Base-by-base conservation (phyloP, 2,888 invertebrate genomes). In the Yponomeuta plumbellus region DNA sequence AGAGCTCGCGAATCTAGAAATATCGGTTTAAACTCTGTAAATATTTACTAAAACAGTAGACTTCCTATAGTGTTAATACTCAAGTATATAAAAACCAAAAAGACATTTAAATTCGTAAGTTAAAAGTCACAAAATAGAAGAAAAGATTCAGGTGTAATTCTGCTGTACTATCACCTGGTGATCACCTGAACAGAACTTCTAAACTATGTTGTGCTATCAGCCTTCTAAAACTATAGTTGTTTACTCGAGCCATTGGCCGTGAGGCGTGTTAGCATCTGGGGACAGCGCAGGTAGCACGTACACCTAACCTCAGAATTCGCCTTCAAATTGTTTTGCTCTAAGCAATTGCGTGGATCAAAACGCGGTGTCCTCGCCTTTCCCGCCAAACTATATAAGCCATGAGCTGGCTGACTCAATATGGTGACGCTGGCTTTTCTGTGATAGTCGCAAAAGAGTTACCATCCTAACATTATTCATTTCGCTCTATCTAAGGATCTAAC, bases 201-300 rank as follows among this genome's bases (percentile, higher is more conserved):
- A 52, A 52, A 52, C 44, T 17, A 8, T 52, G 13, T 52, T 52
- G 44, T 52, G 13, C 2, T 52, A 13, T 17, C 17, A 52, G 44
- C 44, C 44, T 52, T 52, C 44, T 52, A 17, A 34, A 34, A 22
- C n/a, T 34, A n/a, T 26, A 34, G 74, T 69, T 81, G 80, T 82
- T 81, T 81, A 81, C 81, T 78, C 26, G 73, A 73, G 71, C 73
- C 73, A 69, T 70, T 79, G 87, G 76, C 88, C 86, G 79, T 86
- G 87, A 83, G 77, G 77, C 75, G 74, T 80, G 83, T 84, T 85
- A 83, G 80, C 85, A 82, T 75, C 34, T 61, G 26, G 74, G 72
- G 74, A 71, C 74, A 86, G 86, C 26, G 17, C 58, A 86, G 86
- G 88, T 80, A 86, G 80, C 87, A 86, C 87, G 88, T 88, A 85